Evolutionary conservation across 2,888 invertebrate species (phyloP), one percentile per base, ranked within the genome.

Genomic region (Nasonia oneida): DNA sequence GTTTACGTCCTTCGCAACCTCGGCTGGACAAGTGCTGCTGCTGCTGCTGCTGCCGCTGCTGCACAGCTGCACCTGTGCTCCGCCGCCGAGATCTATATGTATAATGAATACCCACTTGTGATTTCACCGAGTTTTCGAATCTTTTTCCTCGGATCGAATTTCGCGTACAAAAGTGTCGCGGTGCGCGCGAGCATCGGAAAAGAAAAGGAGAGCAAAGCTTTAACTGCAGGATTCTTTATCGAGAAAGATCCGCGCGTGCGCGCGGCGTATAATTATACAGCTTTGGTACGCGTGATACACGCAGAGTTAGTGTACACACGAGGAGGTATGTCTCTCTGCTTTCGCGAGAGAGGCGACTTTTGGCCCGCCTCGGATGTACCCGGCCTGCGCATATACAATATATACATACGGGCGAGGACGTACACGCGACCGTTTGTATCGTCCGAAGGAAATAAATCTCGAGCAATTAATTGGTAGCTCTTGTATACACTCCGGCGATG

Each of bases 391-490:
- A 37, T 64, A 29, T 29, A 29, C 1, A 29, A 29, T 29, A 29
- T 29, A 37, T 37, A 70, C 14, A 39, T 70, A 39, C 70, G 29
- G 29, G 10, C 42, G 42, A 1, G 10, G 6, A 10, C 12, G 12
- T 47, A 73, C 23, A 64, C 33, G 67, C 53, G 42, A 15, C 67
- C 78, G 84, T 87, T 64, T 33, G 84, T 87, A 87, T 88, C 88
- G 80, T 67, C 37, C 76, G 74, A 47, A 77, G 78, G 77, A 83
- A 85, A 87, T 87, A 87, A 87, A 87, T 87, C 85, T 86, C 85
- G 85, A 73, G 78, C 86, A 85, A 87, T 87, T 87, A 87, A 87
- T 87, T 87, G 87, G 87, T 86, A 85, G 85, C 82, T 53, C 82
- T 84, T 73, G 71, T 86, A 64, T 77, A 70, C 74, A 70, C 82